A percentile compares a stretch with the other conserved stretches of the same genome.
phyloP scores from a whole-genome alignment of 2,113 vertebrate genomes.

The Morone saxatilis region DNA sequence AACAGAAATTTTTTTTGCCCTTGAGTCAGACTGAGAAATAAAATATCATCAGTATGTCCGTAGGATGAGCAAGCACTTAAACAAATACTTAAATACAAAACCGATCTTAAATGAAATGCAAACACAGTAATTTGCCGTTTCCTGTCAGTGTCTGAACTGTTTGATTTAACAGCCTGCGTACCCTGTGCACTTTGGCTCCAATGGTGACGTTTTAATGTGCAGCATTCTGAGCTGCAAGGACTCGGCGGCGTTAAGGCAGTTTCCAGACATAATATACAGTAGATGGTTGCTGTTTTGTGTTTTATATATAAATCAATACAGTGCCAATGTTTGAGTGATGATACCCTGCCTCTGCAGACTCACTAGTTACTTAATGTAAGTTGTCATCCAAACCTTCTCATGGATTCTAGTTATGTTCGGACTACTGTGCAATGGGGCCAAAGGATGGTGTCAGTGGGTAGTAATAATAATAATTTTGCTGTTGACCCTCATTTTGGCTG shows the following conservation, averaged over 20 bases:
- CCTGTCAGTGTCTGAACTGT: not conserved
- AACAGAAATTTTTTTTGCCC: constrained; percentile 6
- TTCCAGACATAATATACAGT: constrained; percentile 5
- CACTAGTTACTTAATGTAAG: not conserved
- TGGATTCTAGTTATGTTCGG: not conserved
- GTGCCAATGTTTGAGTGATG: constrained; percentile 12
- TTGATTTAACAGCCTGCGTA: constrained; percentile 13
- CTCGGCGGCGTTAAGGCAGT: not conserved
- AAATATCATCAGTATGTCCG: not conserved
- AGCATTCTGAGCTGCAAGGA: not conserved
- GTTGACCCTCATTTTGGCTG: not conserved
- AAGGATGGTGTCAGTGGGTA: not conserved
- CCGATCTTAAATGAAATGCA: constrained; percentile 27
- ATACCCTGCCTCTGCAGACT: not conserved
- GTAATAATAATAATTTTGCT: not conserved
- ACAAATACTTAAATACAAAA: constrained; percentile 32
- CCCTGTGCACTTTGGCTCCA: constrained; percentile 10
- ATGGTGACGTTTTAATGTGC: constrained; percentile 32
- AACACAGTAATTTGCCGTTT: constrained; percentile 20
- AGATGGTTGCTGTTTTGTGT: not conserved
- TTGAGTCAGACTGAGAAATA: not conserved
- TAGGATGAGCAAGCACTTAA: not conserved
- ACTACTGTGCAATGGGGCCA: not conserved
- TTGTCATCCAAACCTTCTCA: not conserved
- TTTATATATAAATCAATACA: constrained; percentile 21